These are phyloP conservation scores for Amazona vittata DNA, from an alignment of 2,113 vertebrate genomes.

Conservation along the genomic window DNA sequence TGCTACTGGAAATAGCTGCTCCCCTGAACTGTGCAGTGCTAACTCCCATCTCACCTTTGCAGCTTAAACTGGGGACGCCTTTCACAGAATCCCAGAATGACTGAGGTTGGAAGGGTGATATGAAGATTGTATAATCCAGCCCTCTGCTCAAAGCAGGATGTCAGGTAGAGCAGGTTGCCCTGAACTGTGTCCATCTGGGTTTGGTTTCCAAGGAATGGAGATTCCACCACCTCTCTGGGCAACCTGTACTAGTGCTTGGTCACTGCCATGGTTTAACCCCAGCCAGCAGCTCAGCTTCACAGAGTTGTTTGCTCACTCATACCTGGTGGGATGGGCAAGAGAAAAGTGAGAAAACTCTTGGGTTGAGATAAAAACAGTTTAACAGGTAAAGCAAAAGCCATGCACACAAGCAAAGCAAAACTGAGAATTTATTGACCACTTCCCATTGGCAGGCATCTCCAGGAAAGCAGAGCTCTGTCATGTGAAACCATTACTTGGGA, in stretches of 20 bases:
- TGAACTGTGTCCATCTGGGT: background rate
- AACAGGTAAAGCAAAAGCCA: background rate
- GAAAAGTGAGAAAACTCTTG: background rate
- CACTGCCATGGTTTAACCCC: background rate
- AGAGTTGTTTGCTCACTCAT: background rate
- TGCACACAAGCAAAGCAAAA: background rate
- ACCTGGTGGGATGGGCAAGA: background rate
- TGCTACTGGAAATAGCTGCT: background rate
- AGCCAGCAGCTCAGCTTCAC: background rate
- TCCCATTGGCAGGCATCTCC: background rate
- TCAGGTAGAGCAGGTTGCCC: background rate
- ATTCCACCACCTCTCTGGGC: background rate
- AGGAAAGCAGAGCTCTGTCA: background rate
- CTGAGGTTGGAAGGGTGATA: background rate
- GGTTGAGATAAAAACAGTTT: background rate
- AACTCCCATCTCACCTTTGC: background rate
- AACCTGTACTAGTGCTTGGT: background rate
- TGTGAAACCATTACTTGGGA: background rate
- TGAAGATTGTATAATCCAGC: background rate
- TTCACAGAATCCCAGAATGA: background rate
- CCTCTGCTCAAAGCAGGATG: background rate
- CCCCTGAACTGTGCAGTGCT: background rate
- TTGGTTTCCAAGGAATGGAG: background rate
- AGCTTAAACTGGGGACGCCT: background rate
- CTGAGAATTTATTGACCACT: background rate